These are phyloP conservation scores for Empis stercorea DNA, from an alignment of 2,888 invertebrate genomes.

Conservation along the genomic window DNA sequence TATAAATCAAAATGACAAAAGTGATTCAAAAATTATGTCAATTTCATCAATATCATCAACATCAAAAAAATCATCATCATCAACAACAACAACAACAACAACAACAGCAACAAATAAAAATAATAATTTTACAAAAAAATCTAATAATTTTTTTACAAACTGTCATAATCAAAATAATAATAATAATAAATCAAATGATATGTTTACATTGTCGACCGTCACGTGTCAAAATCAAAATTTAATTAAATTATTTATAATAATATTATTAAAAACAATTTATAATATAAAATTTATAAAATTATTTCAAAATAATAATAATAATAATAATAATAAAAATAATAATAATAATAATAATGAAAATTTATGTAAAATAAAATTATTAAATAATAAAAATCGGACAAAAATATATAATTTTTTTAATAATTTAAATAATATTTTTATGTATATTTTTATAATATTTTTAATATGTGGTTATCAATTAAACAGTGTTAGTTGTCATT, in stretches of 20 bases:
- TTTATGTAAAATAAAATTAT: neutral
- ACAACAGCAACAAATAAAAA: neutral
- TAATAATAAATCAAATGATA: constrained; percentile 1
- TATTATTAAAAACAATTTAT: neutral
- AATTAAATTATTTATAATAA: neutral
- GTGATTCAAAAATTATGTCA: constrained; percentile 14
- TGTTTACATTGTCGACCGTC: neutral
- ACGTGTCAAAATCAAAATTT: constrained; percentile 6
- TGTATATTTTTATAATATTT: constrained; percentile 14
- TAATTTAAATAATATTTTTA: neutral
- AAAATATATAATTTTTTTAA: neutral
- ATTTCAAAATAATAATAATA: neutral
- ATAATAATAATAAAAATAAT: neutral
- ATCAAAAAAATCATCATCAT: neutral
- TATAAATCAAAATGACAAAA: constrained; percentile 16
- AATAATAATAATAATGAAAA: too few species aligned
- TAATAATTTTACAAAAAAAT: neutral
- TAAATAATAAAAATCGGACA: neutral
- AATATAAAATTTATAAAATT: neutral
- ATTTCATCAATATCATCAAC: constrained; percentile 9
- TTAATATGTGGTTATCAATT: constrained; percentile 19
- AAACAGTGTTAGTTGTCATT: constrained; percentile 13
- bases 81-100: constrained; percentile 1
- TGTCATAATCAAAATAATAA: neutral
- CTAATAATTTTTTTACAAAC: neutral